Base-by-base conservation (phyloP, 2,113 vertebrate genomes). In the Syrmaticus mikado region DNA sequence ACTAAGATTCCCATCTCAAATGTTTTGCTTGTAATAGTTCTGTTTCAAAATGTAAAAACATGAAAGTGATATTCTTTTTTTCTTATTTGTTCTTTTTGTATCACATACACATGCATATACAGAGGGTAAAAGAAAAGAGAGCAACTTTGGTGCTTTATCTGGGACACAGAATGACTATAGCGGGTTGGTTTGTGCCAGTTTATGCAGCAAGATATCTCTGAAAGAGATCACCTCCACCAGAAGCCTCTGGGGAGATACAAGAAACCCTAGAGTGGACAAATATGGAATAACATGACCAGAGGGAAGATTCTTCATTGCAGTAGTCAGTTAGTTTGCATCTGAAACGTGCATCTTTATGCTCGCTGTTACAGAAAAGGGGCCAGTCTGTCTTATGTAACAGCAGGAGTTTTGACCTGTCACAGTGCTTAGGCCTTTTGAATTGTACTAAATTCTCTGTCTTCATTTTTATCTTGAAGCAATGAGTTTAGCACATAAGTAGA, bases 1-100 rank as follows among this genome's bases (percentile, higher is more conserved):
- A 60, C 93, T 89, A 87, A 92, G 73, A 70, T 96, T 91, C 87
- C 73, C 91, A 57, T 94, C 71, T 96, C 85, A 89, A 78, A 88
- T 36, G 25, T 88, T 95, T 77, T 90, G 50, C 79, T 94, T 93
- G 64, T 75, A 76, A 79, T 94, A 92, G 87, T 76, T 67, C 77
- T 80, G 46, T 83, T 94, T 95, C 28, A 12, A 65, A 64, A 91
- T 13, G 13, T 78, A 74, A 91, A 91, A 85, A 3, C 36, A 64
- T 68, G 25, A 91, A 89, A 84, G 65, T 1, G 28, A 76, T 80
- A 80, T 28, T 80, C 82, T 64, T 87, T 32, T 43, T 55, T 67
- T 57, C 38, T 38, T 38, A 16, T 81, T 95, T 90, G 61, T 89
- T 82, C 50, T 22, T 82, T 88, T 15, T 48, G 24, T 77, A 15